Evolutionary conservation across 2,797 vertebrate genomes (phyloP).

Genomic region (Leuciscus waleckii): DNA sequence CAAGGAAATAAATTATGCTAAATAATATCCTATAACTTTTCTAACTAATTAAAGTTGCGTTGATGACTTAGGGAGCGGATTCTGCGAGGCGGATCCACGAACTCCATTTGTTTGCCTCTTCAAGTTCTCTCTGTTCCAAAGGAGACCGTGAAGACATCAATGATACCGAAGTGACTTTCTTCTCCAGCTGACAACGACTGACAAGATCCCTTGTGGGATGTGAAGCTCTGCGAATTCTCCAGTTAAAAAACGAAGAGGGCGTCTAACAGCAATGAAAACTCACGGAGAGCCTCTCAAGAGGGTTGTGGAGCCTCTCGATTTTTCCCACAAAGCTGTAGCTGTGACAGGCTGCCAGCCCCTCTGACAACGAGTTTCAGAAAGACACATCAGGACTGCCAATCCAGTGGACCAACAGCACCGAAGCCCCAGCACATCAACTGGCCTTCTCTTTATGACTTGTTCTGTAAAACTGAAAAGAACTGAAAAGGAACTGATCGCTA

Average conservation of each 20-base stretch:
- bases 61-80: constrained; percentile 21
- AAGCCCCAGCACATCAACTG: not conserved
- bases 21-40: constrained; percentile 61
- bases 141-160: constrained; percentile 26
- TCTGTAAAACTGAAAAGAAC: not conserved
- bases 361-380: constrained; percentile 45
- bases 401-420: constrained; percentile 28
- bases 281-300: constrained; percentile 34
- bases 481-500: constrained; percentile 3
- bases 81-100: not conserved
- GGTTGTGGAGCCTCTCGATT: constrained; percentile 39
- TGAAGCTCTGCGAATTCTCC: constrained; percentile 43
- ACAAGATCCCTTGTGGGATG: constrained; percentile 51
- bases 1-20: constrained; percentile 60
- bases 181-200: constrained; percentile 46
- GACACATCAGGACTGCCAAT: constrained; percentile 30
- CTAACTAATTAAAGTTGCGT: constrained; percentile 58
- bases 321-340: constrained; percentile 37
- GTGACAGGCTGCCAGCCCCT: constrained; percentile 54
- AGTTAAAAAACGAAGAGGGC: constrained; percentile 26
- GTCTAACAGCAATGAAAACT: constrained; percentile 23
- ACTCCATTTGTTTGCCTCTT: constrained; percentile 22
- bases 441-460: constrained; percentile 9
- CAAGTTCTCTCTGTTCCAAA: not conserved
- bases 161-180: constrained; percentile 39